A percentile compares a stretch with the other conserved stretches of the same genome.
Conservation (phyloP, 2,888 invertebrate species). For the Clepsis dumicolana region DNA sequence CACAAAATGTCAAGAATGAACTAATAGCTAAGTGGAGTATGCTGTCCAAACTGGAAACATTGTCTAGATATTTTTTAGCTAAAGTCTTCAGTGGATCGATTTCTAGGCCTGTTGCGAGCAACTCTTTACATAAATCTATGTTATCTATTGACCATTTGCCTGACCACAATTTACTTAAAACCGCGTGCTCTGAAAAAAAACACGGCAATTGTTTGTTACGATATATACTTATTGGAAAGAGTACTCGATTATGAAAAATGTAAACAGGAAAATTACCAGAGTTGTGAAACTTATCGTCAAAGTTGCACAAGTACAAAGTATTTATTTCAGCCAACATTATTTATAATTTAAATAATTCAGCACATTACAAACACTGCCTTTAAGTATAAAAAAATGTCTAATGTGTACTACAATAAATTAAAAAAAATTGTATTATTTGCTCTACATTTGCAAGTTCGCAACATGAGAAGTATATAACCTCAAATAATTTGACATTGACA, state of each 20-base stretch:
- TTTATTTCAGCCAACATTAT: conserved; percentile 43
- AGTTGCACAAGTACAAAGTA: conserved; percentile 70
- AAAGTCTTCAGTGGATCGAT: conserved; percentile 56
- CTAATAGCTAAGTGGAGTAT: conserved; percentile 87
- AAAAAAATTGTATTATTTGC: neutral
- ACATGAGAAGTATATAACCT: conserved; percentile 37
- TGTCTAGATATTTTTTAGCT: conserved; percentile 57
- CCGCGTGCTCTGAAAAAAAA: conserved; percentile 62
- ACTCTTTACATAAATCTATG: conserved; percentile 59
- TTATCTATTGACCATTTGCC: conserved; percentile 67
- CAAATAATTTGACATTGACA: conserved; percentile 29
- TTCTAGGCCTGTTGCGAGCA: conserved; percentile 65
- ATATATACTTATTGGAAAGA: neutral
- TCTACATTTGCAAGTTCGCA: neutral
- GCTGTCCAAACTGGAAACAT: conserved; percentile 59
- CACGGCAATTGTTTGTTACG: neutral
- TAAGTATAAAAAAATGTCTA: neutral
- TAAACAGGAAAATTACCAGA: conserved; percentile 57
- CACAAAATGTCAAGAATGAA: conserved; percentile 90
- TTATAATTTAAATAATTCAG: neutral
- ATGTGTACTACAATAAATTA: too few relatives aligned
- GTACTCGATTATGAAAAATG: neutral
- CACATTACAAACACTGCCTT: neutral
- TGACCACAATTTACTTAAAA: conserved; percentile 65
- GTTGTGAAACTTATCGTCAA: conserved; percentile 62